phyloP scores from a whole-genome alignment of 2,888 invertebrate species.

The Hirtodrosophila histrioides region DNA sequence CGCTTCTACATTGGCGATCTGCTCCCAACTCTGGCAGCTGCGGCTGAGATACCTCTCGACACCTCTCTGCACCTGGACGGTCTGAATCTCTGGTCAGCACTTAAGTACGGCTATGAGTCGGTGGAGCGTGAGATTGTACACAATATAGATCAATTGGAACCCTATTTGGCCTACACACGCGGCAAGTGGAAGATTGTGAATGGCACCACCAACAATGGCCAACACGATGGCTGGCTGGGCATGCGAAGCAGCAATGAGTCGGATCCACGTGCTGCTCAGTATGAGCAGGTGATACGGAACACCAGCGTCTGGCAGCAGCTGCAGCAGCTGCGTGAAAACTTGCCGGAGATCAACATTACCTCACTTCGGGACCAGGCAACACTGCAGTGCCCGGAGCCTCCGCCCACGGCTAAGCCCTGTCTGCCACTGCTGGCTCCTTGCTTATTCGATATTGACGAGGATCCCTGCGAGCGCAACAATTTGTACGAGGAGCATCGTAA shows the following conservation, averaged over 20 bases:
- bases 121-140: conserved; percentile 87
- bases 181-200: conserved; percentile 81
- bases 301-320: conserved; percentile 71
- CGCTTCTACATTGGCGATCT: conserved; percentile 93
- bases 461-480: conserved; percentile 85
- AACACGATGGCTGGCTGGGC: conserved; percentile 70
- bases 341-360: conserved; percentile 79
- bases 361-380: conserved; percentile 61
- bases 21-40: conserved; percentile 89
- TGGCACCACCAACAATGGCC: conserved; percentile 75
- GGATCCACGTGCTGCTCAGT: conserved; percentile 62
- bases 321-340: conserved; percentile 22
- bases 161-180: conserved; percentile 69
- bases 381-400: conserved; percentile 56
- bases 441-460: conserved; percentile 85
- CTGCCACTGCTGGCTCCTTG: conserved; percentile 82
- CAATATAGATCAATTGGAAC: conserved; percentile 88
- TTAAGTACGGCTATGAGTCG: conserved; percentile 84
- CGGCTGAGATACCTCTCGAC: conserved; percentile 70
- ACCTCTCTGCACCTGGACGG: conserved; percentile 86
- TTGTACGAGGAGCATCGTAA: conserved; percentile 66
- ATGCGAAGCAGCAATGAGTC: conserved; percentile 28
- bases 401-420: conserved; percentile 62
- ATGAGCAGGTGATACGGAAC: conserved; percentile 60
- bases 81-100: conserved; percentile 88